These are phyloP conservation scores for Ceryle rudis DNA, from an alignment of 2,797 vertebrate genomes.

Conservation along the genomic window DNA sequence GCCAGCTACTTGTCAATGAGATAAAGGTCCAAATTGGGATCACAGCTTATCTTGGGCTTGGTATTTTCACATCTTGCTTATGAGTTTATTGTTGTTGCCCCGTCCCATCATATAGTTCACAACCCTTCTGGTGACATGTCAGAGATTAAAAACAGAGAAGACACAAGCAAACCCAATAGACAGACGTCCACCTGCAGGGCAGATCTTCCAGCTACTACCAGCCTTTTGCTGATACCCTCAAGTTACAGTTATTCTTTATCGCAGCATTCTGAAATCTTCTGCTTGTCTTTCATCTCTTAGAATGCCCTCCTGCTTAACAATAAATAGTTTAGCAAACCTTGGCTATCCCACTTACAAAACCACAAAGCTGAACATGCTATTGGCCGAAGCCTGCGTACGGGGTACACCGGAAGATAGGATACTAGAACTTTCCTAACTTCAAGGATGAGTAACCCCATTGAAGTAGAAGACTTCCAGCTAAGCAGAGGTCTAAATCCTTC, in stretches of 20 bases:
- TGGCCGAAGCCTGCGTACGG: not conserved
- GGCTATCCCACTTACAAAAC: not conserved
- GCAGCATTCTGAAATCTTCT: not conserved
- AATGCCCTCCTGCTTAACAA: not conserved
- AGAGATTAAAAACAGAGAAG: not conserved
- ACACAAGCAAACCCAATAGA: not conserved
- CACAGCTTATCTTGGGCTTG: not conserved
- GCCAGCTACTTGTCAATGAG: not conserved
- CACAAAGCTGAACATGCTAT: not conserved
- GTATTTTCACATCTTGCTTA: not conserved
- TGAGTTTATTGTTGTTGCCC: not conserved
- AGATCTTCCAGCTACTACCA: not conserved
- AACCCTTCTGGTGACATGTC: not conserved
- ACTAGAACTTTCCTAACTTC: not conserved
- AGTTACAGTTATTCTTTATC: not conserved
- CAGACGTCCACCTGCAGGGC: not conserved
- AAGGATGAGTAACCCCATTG: not conserved
- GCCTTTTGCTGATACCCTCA: not conserved
- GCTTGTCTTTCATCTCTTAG: not conserved
- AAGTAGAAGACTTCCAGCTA: not conserved
- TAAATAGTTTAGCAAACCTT: not conserved
- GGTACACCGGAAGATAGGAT: not conserved
- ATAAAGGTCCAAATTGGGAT: not conserved
- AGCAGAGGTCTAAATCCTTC: not conserved
- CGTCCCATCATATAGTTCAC: not conserved